phyloP scores from a whole-genome alignment of 1,140 invertebrate genomes.

The Trichonephila clavata region DNA sequence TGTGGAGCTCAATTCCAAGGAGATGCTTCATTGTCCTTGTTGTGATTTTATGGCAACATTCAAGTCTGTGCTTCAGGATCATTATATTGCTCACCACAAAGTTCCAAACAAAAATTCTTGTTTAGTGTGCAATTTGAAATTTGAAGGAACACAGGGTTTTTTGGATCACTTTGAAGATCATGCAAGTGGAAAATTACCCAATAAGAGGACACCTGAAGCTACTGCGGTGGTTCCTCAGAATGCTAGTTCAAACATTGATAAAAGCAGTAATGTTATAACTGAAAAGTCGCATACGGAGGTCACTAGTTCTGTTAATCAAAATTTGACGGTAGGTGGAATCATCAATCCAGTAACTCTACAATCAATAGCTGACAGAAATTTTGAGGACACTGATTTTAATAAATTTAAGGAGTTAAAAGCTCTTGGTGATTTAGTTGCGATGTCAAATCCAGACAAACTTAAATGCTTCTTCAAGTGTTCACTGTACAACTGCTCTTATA shows the following conservation, averaged over 20 bases:
- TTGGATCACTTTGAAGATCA: constrained; percentile 69
- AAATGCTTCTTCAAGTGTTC: constrained; percentile 67
- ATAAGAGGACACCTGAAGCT: background rate
- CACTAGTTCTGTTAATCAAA: constrained; percentile 1
- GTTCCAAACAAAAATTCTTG: constrained; percentile 67
- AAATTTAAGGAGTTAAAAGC: constrained; percentile 67
- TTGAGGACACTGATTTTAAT: background rate
- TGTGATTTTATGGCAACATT: constrained; percentile 71
- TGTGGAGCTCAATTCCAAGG: constrained; percentile 1
- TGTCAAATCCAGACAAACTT: constrained; percentile 36
- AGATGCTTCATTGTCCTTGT: constrained; percentile 72
- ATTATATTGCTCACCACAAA: constrained; percentile 70
- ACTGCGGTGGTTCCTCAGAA: background rate
- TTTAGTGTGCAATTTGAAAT: constrained; percentile 64
- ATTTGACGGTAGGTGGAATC: constrained; percentile 14
- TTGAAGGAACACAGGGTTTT: constrained; percentile 54
- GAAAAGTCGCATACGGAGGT: background rate
- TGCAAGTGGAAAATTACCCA: constrained; percentile 30
- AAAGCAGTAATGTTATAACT: background rate
- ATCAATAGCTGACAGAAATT: constrained; percentile 9
- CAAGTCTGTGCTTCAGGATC: constrained; percentile 65
- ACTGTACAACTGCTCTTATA: constrained; percentile 37
- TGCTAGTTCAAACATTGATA: background rate
- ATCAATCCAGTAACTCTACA: constrained; percentile 6
- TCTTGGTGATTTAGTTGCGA: constrained; percentile 41